Evolutionary conservation across 2,888 invertebrate genomes (phyloP).

Genomic region (Cryptocheilus praepositus): DNA sequence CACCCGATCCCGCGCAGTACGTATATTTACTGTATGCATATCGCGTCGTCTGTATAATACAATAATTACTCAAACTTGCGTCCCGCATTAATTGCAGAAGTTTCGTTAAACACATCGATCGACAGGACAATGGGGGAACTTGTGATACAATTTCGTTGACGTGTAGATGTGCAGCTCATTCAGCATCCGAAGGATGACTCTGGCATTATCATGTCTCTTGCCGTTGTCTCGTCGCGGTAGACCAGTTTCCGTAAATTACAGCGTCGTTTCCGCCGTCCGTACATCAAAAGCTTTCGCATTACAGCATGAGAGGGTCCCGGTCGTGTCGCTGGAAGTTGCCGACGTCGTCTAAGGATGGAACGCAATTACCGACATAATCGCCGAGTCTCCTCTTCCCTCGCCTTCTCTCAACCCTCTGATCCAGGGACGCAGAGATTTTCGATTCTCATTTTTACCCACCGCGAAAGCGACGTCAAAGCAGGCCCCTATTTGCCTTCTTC

Average conservation of each 20-base stretch:
- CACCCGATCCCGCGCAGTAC: no score
- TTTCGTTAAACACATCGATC: no score
- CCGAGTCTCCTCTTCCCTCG: constrained; percentile 14
- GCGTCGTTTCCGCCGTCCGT: constrained; percentile 24
- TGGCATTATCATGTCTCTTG: background rate
- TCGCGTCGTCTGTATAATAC: no score
- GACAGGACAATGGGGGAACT: no score
- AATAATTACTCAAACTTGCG: no score
- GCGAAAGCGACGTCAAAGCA: constrained; percentile 49
- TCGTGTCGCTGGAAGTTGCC: constrained; percentile 21
- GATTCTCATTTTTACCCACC: constrained; percentile 45
- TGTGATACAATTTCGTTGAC: no score
- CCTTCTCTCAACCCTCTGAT: constrained; percentile 20
- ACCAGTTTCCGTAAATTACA: constrained; percentile 34
- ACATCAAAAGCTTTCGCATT: constrained; percentile 41
- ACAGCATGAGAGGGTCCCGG: constrained; percentile 16
- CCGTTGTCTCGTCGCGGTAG: constrained; percentile 3
- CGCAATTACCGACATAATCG: constrained; percentile 50
- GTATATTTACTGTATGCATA: no score
- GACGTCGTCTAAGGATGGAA: constrained; percentile 40
- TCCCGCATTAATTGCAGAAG: no score
- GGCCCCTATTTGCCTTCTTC: constrained; percentile 53
- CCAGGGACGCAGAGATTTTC: constrained; percentile 42
- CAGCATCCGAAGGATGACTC: no score
- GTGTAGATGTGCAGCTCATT: no score